A percentile compares a stretch with the other conserved stretches of the same genome.
phyloP scores from a whole-genome alignment of 1,140 invertebrate species.

The Drosophila seguyi region DNA sequence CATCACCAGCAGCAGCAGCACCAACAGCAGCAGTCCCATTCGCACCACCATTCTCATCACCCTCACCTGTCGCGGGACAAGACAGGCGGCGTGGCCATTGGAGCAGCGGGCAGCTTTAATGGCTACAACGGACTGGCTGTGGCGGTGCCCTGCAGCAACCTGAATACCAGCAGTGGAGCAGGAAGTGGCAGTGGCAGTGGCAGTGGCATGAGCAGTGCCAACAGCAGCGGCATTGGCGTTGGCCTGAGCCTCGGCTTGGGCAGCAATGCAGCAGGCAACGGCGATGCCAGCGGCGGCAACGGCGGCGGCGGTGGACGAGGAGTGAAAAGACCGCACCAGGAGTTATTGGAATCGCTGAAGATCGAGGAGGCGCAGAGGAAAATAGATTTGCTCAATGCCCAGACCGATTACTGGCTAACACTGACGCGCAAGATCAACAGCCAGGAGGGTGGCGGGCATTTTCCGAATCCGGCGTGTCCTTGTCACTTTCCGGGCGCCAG shows the following conservation, averaged over 20 bases:
- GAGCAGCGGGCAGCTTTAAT: constrained; percentile 67
- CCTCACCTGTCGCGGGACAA: constrained; percentile 26
- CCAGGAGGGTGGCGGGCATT: constrained; percentile 49
- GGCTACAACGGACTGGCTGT: constrained; percentile 63
- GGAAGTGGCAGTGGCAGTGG: constrained; percentile 4
- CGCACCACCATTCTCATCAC: neutral
- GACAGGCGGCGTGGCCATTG: constrained; percentile 41
- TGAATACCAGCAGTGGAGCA: constrained; percentile 29
- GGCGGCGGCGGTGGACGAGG: constrained; percentile 7
- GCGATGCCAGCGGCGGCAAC: neutral
- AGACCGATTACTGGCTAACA: constrained; percentile 83
- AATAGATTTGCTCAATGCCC: constrained; percentile 79
- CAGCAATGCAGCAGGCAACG: neutral
- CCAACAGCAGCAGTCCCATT: constrained; percentile 34
- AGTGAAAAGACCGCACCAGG: constrained; percentile 58
- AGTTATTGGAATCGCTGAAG: constrained; percentile 70
- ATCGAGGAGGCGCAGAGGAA: constrained; percentile 78
- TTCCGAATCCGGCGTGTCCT: constrained; percentile 68
- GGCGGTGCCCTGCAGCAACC: constrained; percentile 19
- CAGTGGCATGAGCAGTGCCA: constrained; percentile 39
- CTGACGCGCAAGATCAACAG: constrained; percentile 77
- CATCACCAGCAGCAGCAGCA: constrained; percentile 45
- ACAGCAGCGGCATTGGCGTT: constrained; percentile 37
- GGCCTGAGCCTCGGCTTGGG: neutral
- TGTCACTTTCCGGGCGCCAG: constrained; percentile 74